Conservation (phyloP, 2,888 invertebrate species). For the Pandemis corylana region DNA sequence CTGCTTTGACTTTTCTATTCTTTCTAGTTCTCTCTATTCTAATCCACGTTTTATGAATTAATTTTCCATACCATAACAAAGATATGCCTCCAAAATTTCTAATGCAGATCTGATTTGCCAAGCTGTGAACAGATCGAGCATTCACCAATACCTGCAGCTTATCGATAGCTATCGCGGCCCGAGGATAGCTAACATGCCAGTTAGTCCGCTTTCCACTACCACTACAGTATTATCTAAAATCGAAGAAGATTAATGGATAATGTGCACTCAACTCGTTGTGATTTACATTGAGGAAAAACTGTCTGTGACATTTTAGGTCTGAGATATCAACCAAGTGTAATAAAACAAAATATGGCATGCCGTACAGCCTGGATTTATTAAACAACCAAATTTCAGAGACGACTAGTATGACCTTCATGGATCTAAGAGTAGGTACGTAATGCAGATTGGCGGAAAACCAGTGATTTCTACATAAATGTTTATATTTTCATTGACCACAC, state of each 20-base stretch:
- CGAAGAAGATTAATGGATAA: conserved; percentile 66
- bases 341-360: neutral
- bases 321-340: neutral
- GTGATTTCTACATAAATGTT: neutral
- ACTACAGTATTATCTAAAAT: conserved; percentile 63
- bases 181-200: conserved; percentile 54
- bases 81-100: conserved; percentile 6
- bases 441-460: too few species aligned
- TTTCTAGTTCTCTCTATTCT: neutral
- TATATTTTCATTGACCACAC: too few species aligned
- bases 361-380: neutral
- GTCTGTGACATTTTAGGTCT: neutral
- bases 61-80: neutral
- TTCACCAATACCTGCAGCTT: conserved; percentile 47
- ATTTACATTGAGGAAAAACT: conserved; percentile 3
- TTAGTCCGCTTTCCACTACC: conserved; percentile 58
- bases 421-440: too few species aligned
- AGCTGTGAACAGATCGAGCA: conserved; percentile 41
- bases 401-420: too few species aligned
- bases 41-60: neutral
- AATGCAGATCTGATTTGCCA: neutral
- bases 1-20: neutral
- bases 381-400: neutral
- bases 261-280: conserved; percentile 49
- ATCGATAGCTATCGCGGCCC: conserved; percentile 49